Conservation (phyloP, 2,888 invertebrate species). For the Lithosia quadra region DNA sequence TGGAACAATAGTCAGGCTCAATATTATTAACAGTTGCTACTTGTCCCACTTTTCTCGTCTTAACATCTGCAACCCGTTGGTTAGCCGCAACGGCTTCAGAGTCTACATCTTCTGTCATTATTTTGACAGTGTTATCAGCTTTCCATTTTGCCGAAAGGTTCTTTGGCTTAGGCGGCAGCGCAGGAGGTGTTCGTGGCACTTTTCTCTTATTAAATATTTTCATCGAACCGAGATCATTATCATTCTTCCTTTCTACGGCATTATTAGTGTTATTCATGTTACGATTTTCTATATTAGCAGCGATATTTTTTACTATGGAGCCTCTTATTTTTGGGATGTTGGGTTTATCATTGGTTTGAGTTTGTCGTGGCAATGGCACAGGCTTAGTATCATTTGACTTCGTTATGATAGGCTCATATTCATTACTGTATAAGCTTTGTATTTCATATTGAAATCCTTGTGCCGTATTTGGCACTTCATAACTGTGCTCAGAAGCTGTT, state of each 20-base stretch:
- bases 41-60: conserved; percentile 84
- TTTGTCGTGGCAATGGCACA: conserved; percentile 67
- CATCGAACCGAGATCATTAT: conserved; percentile 75
- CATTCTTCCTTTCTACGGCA: conserved; percentile 80
- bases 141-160: conserved; percentile 90
- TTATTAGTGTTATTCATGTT: conserved; percentile 63
- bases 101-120: conserved; percentile 80
- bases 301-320: conserved; percentile 84
- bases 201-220: conserved; percentile 85
- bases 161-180: conserved; percentile 93
- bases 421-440: conserved; percentile 91
- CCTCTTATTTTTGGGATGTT: conserved; percentile 80
- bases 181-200: conserved; percentile 90
- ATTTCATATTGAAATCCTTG: conserved; percentile 85
- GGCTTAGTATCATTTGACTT: conserved; percentile 76
- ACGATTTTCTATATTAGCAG: conserved; percentile 82
- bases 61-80: conserved; percentile 87
- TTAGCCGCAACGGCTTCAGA: conserved; percentile 87
- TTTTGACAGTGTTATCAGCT: conserved; percentile 82
- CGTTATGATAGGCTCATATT: conserved; percentile 90
- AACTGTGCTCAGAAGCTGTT: conserved; percentile 86
- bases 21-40: conserved; percentile 80
- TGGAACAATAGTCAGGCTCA: conserved; percentile 92
- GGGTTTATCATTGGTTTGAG: conserved; percentile 66
- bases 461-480: conserved; percentile 87